Base-by-base conservation (phyloP, 2,888 invertebrate genomes). In the Helobdella robusta region DNA sequence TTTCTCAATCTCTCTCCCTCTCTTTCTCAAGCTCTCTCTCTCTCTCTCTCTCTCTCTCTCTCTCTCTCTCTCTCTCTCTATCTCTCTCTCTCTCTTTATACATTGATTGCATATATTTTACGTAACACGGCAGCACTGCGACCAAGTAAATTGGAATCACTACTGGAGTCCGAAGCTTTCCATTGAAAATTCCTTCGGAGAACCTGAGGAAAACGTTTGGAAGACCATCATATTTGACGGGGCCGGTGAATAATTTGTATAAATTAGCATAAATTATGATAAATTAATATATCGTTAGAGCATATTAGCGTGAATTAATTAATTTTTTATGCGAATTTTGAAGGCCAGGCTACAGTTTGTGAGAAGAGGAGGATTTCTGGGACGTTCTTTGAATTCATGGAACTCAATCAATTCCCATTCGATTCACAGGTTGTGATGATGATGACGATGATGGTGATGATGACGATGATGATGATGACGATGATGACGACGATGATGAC, bases 391-490 rank as follows among this genome's bases (percentile, higher is more conserved):
- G 71, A 71, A 50, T 64, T 68, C 46, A 68, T 71, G 67, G 71
- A 71, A 63, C 67, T 72, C 18, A 68, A 70, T 40, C 68, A 71
- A 44, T 71, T 70, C 48, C 71, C 71, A 11, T 70, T 70, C 54
- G 71, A 71, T 48, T 69, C 67, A 2, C 71, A 71, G 67, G 70
- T 69, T 40, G 60, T 44, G 65, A 59, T 59, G 67, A 59, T 59
- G 52, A 52, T 59, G 59, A 50, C 30, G 59, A 50, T 65, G 64
- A 64, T 50, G 59, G 46, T 75, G 30, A 73, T 65, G 32, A 73
- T 72, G 18, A 74, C 67, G 64, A 75, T 74, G 30, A 74, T 48
- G 68, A 73, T 70, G 32, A 75, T 68, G 23, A 72, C 62, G 35
- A 68, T 34, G 0, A 72, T 73, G 23, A 71, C 73, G 36, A 74